Evolutionary conservation across 1,140 invertebrate genomes (phyloP).

Genomic region (Magallana angulata): DNA sequence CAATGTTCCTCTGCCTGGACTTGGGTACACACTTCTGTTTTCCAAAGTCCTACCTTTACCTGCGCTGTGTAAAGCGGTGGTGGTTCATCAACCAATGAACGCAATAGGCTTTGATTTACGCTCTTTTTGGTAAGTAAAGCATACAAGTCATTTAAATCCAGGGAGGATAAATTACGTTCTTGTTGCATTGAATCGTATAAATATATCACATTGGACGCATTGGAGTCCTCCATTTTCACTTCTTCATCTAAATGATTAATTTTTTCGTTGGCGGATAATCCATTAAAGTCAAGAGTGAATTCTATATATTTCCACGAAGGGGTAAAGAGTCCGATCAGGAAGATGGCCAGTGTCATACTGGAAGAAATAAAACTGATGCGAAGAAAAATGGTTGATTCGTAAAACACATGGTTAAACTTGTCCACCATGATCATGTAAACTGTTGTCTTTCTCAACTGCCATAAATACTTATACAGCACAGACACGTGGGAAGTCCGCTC

Average conservation of each 20-base stretch:
- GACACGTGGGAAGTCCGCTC: too few species aligned
- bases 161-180: neutral
- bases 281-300: neutral
- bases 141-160: neutral
- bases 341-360: neutral
- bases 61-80: neutral
- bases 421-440: neutral
- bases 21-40: constrained; percentile 4
- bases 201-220: neutral
- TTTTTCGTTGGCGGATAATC: neutral
- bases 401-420: neutral
- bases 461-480: too few species aligned
- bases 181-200: neutral
- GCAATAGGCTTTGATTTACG: neutral
- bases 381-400: constrained; percentile 18
- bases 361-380: neutral
- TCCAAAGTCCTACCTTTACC: neutral
- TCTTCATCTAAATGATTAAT: too few species aligned
- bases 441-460: neutral
- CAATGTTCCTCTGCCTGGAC: neutral
- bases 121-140: neutral
- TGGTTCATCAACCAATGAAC: neutral
- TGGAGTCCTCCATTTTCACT: neutral
- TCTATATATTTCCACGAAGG: constrained; percentile 15
- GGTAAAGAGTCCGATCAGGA: neutral